phyloP scores from a whole-genome alignment of 1,140 invertebrate genomes.

The Neocloeon triangulifer region DNA sequence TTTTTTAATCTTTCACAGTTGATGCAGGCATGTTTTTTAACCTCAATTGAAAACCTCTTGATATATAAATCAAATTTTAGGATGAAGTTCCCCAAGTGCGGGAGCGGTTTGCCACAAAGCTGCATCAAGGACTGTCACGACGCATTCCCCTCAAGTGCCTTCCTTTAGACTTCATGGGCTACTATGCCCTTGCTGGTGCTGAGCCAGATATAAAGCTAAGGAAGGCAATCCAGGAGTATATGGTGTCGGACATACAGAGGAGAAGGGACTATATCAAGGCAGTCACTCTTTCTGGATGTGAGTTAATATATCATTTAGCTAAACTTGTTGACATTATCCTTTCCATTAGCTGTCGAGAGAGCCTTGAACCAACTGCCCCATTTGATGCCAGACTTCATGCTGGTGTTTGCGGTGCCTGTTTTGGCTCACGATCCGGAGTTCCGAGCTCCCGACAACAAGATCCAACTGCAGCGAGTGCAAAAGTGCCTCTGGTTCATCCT shows the following conservation, averaged over 20 bases:
- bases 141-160: constrained; percentile 72
- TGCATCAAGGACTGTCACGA: constrained; percentile 69
- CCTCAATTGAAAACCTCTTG: constrained; percentile 1
- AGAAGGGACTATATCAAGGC: constrained; percentile 79
- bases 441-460: constrained; percentile 44
- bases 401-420: constrained; percentile 83
- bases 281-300: constrained; percentile 28
- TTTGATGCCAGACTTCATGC: constrained; percentile 86
- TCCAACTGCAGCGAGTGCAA: constrained; percentile 50
- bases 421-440: constrained; percentile 77
- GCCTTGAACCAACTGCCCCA: constrained; percentile 52
- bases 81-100: constrained; percentile 78
- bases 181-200: constrained; percentile 65
- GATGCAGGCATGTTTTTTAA: constrained; percentile 43
- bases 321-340: constrained; percentile 3
- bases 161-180: constrained; percentile 91
- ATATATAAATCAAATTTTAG: constrained; percentile 18
- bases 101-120: constrained; percentile 69
- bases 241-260: constrained; percentile 68
- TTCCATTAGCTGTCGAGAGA: constrained; percentile 25
- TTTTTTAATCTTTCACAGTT: constrained; percentile 82
- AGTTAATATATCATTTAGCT: constrained; percentile 10
- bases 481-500: constrained; percentile 83
- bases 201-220: constrained; percentile 59
- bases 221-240: constrained; percentile 42